Evolutionary conservation across 2,113 vertebrate genomes (phyloP).

Genomic region (Ailuropoda melanoleuca): DNA sequence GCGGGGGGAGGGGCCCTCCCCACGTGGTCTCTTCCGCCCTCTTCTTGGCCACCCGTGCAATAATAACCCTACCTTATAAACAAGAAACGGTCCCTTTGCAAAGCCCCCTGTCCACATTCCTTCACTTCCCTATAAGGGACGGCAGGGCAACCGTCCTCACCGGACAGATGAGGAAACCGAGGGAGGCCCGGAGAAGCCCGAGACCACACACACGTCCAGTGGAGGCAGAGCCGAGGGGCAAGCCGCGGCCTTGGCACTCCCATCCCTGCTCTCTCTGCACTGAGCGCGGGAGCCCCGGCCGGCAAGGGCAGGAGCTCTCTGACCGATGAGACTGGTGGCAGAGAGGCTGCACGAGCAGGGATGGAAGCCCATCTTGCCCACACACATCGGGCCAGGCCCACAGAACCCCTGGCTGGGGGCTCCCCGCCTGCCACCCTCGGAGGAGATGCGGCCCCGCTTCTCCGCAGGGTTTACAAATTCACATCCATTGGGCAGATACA

Average conservation of each 20-base stretch:
- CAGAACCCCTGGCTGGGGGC: background rate
- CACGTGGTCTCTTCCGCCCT: background rate
- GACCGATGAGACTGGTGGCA: background rate
- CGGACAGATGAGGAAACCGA: background rate
- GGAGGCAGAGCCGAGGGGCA: no score
- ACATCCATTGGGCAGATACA: background rate
- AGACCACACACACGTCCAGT: rapidly evolving
- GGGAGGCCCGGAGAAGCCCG: background rate
- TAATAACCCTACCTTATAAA: background rate
- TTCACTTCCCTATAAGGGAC: no score
- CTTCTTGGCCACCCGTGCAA: background rate
- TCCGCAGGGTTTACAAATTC: background rate
- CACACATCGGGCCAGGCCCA: rapidly evolving
- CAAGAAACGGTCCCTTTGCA: background rate
- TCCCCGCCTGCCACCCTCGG: background rate
- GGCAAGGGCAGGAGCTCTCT: background rate
- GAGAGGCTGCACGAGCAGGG: background rate
- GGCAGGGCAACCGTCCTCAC: background rate
- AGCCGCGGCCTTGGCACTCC: background rate
- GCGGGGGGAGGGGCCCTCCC: background rate
- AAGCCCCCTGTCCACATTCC: no score
- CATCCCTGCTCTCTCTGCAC: no score
- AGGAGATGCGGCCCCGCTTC: background rate
- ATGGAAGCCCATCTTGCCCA: background rate
- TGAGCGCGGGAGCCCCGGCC: background rate